Evolutionary conservation across 2,888 invertebrate species (phyloP).

Genomic region (Iselma pallidipennis): DNA sequence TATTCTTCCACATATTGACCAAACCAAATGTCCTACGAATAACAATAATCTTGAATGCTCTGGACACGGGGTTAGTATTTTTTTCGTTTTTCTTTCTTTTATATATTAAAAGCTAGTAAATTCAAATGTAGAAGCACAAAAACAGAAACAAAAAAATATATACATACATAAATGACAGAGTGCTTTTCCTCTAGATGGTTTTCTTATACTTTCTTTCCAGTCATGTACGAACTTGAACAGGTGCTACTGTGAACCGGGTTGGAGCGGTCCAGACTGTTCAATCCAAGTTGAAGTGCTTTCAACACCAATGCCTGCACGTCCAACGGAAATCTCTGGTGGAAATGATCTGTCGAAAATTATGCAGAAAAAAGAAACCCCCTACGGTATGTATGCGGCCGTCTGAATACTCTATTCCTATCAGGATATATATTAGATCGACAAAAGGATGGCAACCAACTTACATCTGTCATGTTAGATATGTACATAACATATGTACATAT

Average conservation of each 20-base stretch:
- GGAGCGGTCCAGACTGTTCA: conserved; percentile 88
- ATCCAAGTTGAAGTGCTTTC: conserved; percentile 70
- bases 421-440: not conserved
- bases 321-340: conserved; percentile 55
- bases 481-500: conserved; percentile 16
- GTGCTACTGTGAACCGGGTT: conserved; percentile 89
- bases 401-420: not conserved
- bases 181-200: not conserved
- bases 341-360: conserved; percentile 64
- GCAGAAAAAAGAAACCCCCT: conserved; percentile 90
- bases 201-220: conserved; percentile 58
- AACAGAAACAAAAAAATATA: not conserved
- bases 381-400: conserved; percentile 70
- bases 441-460: not conserved
- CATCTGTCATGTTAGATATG: not conserved
- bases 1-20: conserved; percentile 81
- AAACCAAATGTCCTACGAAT: conserved; percentile 88
- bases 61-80: conserved; percentile 87
- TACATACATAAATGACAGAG: not conserved
- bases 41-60: conserved; percentile 90
- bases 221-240: conserved; percentile 90
- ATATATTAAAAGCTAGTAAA: not conserved
- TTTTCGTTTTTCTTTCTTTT: too few species aligned
- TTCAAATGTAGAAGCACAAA: not conserved
- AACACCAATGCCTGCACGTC: conserved; percentile 63